These are phyloP conservation scores for Calliphora vicina DNA, from an alignment of 1,140 invertebrate species.

Conservation along the genomic window DNA sequence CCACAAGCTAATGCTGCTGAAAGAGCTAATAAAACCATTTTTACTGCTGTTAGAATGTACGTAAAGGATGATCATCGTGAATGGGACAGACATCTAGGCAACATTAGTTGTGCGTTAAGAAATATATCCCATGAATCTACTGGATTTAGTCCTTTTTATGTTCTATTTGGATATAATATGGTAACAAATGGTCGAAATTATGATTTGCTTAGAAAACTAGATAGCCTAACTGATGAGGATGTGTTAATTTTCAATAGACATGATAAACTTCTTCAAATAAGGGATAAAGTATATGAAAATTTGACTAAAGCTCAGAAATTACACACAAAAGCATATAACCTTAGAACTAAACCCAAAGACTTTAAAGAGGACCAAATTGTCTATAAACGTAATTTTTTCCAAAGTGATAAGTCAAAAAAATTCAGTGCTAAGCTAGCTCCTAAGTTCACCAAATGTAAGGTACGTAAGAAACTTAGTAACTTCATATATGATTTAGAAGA, in stretches of 20 bases:
- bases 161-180: not conserved
- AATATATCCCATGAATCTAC: not conserved
- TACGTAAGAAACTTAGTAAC: not conserved
- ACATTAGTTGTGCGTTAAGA: not conserved
- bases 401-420: not conserved
- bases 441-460: not conserved
- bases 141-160: not conserved
- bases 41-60: too few species aligned
- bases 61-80: too few species aligned
- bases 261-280: not conserved
- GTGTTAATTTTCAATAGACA: not conserved
- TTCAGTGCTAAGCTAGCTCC: not conserved
- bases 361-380: not conserved
- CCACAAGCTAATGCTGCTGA: too few species aligned
- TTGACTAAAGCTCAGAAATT: not conserved
- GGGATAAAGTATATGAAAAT: not conserved
- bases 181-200: not conserved
- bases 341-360: not conserved
- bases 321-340: conserved; percentile 4
- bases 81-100: not conserved
- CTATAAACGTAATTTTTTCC: not conserved
- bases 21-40: too few species aligned
- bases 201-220: not conserved
- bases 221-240: not conserved
- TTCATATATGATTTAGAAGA: not conserved